Conservation (phyloP, 2,113 vertebrate species). For the Anhinga anhinga region DNA sequence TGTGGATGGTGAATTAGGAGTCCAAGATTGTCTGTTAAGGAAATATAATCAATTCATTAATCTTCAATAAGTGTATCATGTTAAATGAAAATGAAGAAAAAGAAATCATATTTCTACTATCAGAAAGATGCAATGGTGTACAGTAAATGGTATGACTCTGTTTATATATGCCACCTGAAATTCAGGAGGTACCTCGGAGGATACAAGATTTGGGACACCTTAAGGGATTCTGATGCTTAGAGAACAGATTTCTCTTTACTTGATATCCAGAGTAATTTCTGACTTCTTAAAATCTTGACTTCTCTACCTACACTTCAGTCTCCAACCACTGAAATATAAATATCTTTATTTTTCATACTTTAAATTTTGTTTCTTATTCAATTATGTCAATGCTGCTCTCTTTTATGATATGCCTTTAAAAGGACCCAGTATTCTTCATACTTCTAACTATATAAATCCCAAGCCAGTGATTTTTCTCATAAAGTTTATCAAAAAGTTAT, state of each 20-base stretch:
- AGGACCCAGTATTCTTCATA: not conserved
- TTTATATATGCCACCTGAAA: not conserved
- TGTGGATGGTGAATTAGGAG: not conserved
- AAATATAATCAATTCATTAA: not conserved
- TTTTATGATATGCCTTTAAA: not conserved
- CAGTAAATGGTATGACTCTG: not conserved
- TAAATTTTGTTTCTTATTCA: not conserved
- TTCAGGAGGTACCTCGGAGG: not conserved
- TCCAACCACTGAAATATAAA: not conserved
- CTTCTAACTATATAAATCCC: not conserved
- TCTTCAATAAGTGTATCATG: not conserved
- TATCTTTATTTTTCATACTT: not conserved
- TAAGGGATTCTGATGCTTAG: not conserved
- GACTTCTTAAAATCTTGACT: not conserved
- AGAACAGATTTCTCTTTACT: not conserved
- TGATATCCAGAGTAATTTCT: not conserved
- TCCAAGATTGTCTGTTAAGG: slow-evolving; percentile 41
- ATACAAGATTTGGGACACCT: not conserved
- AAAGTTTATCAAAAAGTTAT: not conserved
- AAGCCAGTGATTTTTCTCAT: not conserved
- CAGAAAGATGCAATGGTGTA: not conserved
- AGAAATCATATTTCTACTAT: not conserved
- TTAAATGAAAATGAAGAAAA: not conserved
- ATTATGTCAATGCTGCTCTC: not conserved
- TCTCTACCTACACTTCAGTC: not conserved